Percentiles rank a stretch among this genome's conserved stretches.
Evolutionary conservation across 1,140 invertebrate species (phyloP).

Genomic region (Drosophila watanabei): DNA sequence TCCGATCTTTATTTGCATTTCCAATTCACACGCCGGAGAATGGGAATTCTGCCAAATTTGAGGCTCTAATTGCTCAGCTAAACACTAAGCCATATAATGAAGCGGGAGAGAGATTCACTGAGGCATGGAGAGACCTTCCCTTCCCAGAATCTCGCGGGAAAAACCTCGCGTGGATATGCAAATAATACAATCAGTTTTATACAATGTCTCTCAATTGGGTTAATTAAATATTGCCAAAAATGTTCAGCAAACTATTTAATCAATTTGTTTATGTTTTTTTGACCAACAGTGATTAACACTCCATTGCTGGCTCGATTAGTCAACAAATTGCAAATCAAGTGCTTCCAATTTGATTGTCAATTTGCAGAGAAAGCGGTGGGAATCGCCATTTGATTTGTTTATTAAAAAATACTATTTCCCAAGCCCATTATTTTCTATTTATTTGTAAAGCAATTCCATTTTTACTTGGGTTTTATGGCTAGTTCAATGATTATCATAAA

Average conservation of each 20-base stretch:
- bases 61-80: slow-evolving; percentile 68
- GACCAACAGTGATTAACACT: slow-evolving; percentile 24
- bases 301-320: slow-evolving; percentile 9
- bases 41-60: slow-evolving; percentile 41
- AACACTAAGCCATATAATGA: slow-evolving; percentile 32
- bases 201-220: slow-evolving; percentile 51
- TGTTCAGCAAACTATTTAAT: slow-evolving; percentile 17
- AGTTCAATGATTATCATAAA: too few relatives aligned
- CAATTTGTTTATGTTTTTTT: slow-evolving; percentile 16
- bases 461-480: too few relatives aligned
- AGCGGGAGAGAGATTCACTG: slow-evolving; percentile 26
- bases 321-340: slow-evolving; percentile 24
- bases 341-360: slow-evolving; percentile 17
- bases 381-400: not conserved
- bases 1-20: slow-evolving; percentile 73
- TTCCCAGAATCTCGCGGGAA: slow-evolving; percentile 42
- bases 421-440: not conserved
- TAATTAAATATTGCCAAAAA: slow-evolving; percentile 61
- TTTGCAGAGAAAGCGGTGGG: slow-evolving; percentile 8
- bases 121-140: slow-evolving; percentile 41
- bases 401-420: not conserved
- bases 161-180: slow-evolving; percentile 26
- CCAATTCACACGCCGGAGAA: slow-evolving; percentile 62
- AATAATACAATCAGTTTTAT: slow-evolving; percentile 24
- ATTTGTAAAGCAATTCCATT: not conserved